Evolutionary conservation across 2,113 vertebrate genomes (phyloP), one percentile per base, ranked within the genome.

Genomic region (Xyrauchen texanus): DNA sequence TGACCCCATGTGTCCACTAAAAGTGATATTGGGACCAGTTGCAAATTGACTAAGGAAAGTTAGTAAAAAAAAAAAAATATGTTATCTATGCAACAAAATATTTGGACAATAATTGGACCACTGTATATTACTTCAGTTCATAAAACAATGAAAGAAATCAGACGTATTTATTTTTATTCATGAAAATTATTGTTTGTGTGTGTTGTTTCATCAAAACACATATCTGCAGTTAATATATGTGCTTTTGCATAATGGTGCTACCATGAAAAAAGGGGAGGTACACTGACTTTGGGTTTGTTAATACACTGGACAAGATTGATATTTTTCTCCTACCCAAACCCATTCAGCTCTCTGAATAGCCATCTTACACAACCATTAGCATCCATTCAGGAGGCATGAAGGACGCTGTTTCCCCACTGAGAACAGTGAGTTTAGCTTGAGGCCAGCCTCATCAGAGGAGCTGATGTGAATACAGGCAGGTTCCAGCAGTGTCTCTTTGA

Each of bases 351-450:
- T 71, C 52, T 84, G 83, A 84, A 84, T 78, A 49, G 76, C 47
- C 60, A 74, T 65, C 81, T 83, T 85, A 78, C 75, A 74, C 68
- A 73, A 78, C 67, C 74, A 80, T 84, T 77, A 78, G 73, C 76
- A 65, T 70, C 51, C 64, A 82, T 85, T 83, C 65, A 76, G 66
- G 12, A 69, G 76, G 62, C 53, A 76, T 83, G 82, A 83, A 82
- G 84, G 71, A 84, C 74, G 74, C 82, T 62, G 70, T 83, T 79
- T 83, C 87, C 90, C 90, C 87, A 87, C 90, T 86, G 89, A 79
- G 88, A 21, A 63, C 46, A 5, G 64, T 6, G 79, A 83, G 87
- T 92, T 88, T 90, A 90, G 87, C 90, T 88, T 79, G 87, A 89
- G 91, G 91, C 87, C 88, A 53, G 82, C 21, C 21, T 34, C 21